Evolutionary conservation across 2,888 invertebrate species (phyloP).

Genomic region (Dynastes hyllus): DNA sequence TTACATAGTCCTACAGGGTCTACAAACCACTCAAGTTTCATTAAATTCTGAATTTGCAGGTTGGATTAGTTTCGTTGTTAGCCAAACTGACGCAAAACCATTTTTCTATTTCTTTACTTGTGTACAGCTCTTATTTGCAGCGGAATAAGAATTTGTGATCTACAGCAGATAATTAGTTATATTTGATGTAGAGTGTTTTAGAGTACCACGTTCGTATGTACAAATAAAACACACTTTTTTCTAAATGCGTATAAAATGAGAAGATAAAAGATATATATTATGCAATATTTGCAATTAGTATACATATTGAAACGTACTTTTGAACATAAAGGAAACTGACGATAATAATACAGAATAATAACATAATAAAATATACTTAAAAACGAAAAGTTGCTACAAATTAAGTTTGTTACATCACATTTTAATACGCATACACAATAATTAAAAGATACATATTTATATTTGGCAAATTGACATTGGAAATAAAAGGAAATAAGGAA

Average conservation of each 20-base stretch:
- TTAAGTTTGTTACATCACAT: not conserved
- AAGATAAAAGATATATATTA: constrained; percentile 34
- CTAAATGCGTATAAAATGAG: constrained; percentile 30
- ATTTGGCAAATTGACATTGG: constrained; percentile 1
- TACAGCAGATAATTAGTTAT: not conserved
- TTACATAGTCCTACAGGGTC: too few species aligned
- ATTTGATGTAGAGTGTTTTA: constrained; percentile 24
- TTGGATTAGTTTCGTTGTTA: too few species aligned
- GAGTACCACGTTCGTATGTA: constrained; percentile 54
- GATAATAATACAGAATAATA: constrained; percentile 45
- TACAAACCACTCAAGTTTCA: too few species aligned
- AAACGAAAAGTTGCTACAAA: constrained; percentile 1
- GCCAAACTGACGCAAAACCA: too few species aligned
- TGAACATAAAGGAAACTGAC: constrained; percentile 12
- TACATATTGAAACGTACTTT: constrained; percentile 52
- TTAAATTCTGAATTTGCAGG: too few species aligned
- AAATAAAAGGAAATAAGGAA: not conserved
- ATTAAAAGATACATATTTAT: not conserved
- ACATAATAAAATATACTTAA: constrained; percentile 19
- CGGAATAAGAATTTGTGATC: too few species aligned
- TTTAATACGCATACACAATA: not conserved
- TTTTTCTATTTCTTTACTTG: too few species aligned
- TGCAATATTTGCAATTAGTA: constrained; percentile 56
- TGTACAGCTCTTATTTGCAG: too few species aligned
- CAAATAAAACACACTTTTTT: constrained; percentile 49